Conservation (phyloP, 2,797 vertebrate species). For the Gobionotothen gibberifrons region DNA sequence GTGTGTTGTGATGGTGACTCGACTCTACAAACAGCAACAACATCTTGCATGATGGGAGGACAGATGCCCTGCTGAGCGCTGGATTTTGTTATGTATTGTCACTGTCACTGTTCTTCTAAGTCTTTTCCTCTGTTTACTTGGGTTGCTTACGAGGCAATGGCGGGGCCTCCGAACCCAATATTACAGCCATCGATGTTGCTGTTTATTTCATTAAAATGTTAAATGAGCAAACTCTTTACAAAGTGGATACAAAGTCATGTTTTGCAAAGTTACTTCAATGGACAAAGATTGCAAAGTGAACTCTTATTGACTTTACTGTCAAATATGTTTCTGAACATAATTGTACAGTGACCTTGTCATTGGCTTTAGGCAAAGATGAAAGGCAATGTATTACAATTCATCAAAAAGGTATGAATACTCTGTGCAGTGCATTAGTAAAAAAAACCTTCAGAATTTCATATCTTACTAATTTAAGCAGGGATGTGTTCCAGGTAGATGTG, state of each 20-base stretch:
- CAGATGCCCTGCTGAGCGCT: conserved; percentile 51
- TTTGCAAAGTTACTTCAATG: conserved; percentile 9
- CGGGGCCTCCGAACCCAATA: conserved; percentile 8
- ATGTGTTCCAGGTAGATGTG: background rate
- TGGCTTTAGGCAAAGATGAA: conserved; percentile 33
- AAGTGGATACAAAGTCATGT: background rate
- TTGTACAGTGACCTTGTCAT: conserved; percentile 26
- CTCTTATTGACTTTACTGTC: conserved; percentile 3
- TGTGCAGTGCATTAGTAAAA: conserved; percentile 22
- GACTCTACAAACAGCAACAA: conserved; percentile 60
- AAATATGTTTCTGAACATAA: conserved; percentile 7
- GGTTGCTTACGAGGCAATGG: conserved; percentile 10
- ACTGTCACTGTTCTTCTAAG: conserved; percentile 20
- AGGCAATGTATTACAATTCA: conserved; percentile 34
- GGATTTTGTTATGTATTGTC: conserved; percentile 20
- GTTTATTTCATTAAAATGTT: conserved; percentile 28
- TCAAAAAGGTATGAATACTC: conserved; percentile 21
- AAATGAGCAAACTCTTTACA: background rate
- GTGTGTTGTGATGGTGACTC: conserved; percentile 49
- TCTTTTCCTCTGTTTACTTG: conserved; percentile 20
- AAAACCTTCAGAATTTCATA: conserved; percentile 21
- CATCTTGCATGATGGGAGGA: conserved; percentile 58
- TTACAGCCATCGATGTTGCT: conserved; percentile 15
- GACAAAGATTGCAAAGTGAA: conserved; percentile 6
- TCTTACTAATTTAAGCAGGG: conserved; percentile 10